A percentile compares a stretch with the other conserved stretches of the same genome.
These are phyloP conservation scores for Oncorhynchus kisutch DNA, from an alignment of 2,113 vertebrate genomes.

Conservation along the genomic window DNA sequence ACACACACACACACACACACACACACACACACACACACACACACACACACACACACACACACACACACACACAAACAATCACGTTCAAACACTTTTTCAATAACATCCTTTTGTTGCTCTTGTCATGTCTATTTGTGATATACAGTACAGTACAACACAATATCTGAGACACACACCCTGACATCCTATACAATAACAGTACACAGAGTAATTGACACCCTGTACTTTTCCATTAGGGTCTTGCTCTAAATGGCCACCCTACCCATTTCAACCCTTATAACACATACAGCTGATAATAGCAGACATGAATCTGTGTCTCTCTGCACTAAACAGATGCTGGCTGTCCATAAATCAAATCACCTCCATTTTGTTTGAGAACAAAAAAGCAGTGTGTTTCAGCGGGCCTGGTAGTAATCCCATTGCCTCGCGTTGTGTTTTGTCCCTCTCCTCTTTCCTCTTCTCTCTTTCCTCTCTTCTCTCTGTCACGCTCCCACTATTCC, in stretches of 20 bases:
- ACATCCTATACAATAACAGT: conserved; percentile 56
- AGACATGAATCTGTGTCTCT: conserved; percentile 75
- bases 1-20: neutral
- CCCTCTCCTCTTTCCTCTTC: conserved; percentile 57
- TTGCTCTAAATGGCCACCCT: conserved; percentile 26
- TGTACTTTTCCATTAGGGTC: conserved; percentile 63
- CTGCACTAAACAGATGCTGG: conserved; percentile 71
- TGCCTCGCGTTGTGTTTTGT: conserved; percentile 74
- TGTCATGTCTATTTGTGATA: conserved; percentile 68
- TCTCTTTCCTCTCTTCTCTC: conserved; percentile 66
- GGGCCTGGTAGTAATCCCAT: conserved; percentile 69
- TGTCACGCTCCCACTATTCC: conserved; percentile 70
- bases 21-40: neutral
- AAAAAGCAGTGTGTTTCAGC: conserved; percentile 67
- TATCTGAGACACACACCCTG: conserved; percentile 57
- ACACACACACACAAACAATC: neutral
- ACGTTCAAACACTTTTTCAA: no score
- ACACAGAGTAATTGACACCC: conserved; percentile 53
- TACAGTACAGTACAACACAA: conserved; percentile 50
- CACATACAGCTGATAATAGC: conserved; percentile 74
- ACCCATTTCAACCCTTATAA: conserved; percentile 59
- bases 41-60: conserved; percentile 9
- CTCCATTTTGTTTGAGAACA: conserved; percentile 74
- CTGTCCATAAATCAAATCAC: conserved; percentile 75
- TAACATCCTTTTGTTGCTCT: neutral